Evolutionary conservation across 2,888 invertebrate genomes (phyloP).

Genomic region (Hypolimnas misippus): DNA sequence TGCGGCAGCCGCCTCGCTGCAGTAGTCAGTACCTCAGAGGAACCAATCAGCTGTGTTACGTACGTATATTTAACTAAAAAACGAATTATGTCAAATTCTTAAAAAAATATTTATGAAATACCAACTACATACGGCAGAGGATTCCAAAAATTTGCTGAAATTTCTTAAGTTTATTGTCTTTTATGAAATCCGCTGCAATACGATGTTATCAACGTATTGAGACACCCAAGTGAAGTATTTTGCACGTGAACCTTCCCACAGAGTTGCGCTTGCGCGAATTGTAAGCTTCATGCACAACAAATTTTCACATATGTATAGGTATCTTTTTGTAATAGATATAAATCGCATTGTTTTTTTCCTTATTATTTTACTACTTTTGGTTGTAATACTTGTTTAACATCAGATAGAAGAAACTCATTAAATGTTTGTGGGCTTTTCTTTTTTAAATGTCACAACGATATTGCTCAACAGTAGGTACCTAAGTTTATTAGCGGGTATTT

Average conservation of each 20-base stretch:
- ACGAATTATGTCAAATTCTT: background rate
- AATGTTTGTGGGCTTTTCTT: too few species aligned
- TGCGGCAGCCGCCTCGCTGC: constrained; percentile 52
- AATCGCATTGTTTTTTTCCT: background rate
- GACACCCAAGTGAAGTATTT: constrained; percentile 38
- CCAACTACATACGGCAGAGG: background rate
- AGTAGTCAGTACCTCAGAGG: constrained; percentile 12
- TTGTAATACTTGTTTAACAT: too few species aligned
- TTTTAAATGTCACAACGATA: too few species aligned
- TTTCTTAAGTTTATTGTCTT: constrained; percentile 17
- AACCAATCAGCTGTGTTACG: constrained; percentile 25
- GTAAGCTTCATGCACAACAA: constrained; percentile 41
- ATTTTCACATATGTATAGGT: constrained; percentile 27
- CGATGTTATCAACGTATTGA: constrained; percentile 36
- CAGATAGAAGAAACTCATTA: too few species aligned
- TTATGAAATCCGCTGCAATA: constrained; percentile 22
- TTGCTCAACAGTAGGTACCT: too few species aligned
- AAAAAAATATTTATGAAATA: constrained; percentile 6
- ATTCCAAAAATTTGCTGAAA: constrained; percentile 3
- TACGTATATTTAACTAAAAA: constrained; percentile 20
- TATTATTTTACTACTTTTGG: background rate
- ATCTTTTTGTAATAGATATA: background rate
- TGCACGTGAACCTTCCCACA: constrained; percentile 44
- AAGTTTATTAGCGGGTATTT: too few species aligned
- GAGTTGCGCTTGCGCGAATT: constrained; percentile 35